Base-by-base conservation (phyloP, 2,888 invertebrate genomes). In the Orthosia cruda region DNA sequence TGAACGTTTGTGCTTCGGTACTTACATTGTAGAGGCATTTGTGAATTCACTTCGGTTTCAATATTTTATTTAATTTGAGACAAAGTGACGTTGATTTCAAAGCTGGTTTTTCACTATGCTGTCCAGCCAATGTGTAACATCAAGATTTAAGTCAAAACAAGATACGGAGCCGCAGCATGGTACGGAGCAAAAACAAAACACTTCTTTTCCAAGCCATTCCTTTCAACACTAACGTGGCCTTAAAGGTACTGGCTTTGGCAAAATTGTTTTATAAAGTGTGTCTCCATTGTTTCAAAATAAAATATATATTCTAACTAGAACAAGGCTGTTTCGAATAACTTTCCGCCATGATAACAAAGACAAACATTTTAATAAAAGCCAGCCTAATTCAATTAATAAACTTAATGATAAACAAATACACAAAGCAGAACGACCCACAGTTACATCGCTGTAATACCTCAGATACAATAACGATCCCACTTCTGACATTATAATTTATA, bases 401-500 rank as follows among this genome's bases (percentile, higher is more conserved):
- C 47, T 64, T 83, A 64, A 59, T 67, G 61, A 74, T 79, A 76
- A 65, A 65, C 67, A 80, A 63, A 70, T 63, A 71, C n/a, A 65
- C 52, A 67, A 73, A 70, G 57, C 74, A 40, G 68, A 67, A 61
- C 47, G 65, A 32, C 49, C 63, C 40, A 50, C 63, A 62, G 58
- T 74, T 54, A 77, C 59, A 74, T 26, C 82, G 32, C 47, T 47
- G 45, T 45, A 73, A 89, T 83, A 86, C 89, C 87, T 86, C 84
- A 83, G 83, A 87, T 80, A 87, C 85, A 86, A 87, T 88, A 92
- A 79, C 77, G 78, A 83, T 83, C 89, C 89, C 71, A 72, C 87
- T 59, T 50, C 67, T 57, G 81, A 81, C 82, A 77, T 81, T 83
- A 88, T 93, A 93, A 94, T 94, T 93, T 93, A 93, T 93, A 93